Evolutionary conservation across 2,113 vertebrate species (phyloP).

Genomic region (Puntigrus tetrazona): DNA sequence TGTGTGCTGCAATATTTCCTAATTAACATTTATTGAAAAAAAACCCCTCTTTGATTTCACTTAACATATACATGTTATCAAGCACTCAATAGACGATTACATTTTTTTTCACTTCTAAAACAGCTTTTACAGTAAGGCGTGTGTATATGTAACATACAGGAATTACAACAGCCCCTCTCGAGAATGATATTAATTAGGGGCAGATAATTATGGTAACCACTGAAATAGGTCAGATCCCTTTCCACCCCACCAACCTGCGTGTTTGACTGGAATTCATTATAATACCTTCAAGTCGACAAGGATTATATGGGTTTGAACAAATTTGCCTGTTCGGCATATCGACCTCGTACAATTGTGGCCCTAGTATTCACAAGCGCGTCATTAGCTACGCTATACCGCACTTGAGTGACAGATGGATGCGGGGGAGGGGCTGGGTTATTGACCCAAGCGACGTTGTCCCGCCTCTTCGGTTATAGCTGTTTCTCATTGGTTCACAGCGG

Average conservation of each 20-base stretch:
- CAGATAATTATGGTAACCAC: conserved; percentile 52
- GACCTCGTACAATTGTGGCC: background rate
- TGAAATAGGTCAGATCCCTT: conserved; percentile 50
- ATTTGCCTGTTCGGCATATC: background rate
- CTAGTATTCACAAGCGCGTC: background rate
- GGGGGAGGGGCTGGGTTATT: conserved; percentile 6
- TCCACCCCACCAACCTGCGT: background rate
- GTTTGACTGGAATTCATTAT: background rate
- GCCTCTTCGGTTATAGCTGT: background rate
- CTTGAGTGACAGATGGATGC: conserved; percentile 36
- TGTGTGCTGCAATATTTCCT: background rate
- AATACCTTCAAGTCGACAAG: background rate
- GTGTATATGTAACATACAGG: background rate
- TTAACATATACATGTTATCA: background rate
- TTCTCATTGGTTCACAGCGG: background rate
- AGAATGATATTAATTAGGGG: conserved; percentile 49
- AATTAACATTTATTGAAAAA: background rate
- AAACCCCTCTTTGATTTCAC: background rate
- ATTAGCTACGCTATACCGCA: background rate
- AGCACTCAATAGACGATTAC: background rate
- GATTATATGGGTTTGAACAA: background rate
- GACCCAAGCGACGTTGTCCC: conserved; percentile 6
- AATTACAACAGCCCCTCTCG: conserved; percentile 4
- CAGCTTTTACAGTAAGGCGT: background rate
- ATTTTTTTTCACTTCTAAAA: background rate